A percentile compares a stretch with the other conserved stretches of the same genome.
These are phyloP conservation scores for Pteropus rufus DNA, from an alignment of 2,797 vertebrate species.

Conservation along the genomic window DNA sequence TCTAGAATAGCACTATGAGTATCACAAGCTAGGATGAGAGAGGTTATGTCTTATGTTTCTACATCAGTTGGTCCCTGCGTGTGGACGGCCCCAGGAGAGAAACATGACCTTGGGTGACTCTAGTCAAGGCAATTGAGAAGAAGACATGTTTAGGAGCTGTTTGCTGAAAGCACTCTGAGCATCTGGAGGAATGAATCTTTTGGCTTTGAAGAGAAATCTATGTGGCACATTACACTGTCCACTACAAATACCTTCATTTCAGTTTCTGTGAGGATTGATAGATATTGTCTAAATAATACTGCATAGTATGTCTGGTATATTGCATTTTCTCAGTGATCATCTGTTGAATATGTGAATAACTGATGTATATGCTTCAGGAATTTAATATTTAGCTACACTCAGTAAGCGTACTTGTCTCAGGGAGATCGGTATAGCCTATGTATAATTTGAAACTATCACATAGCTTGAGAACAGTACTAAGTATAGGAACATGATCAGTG, in stretches of 20 bases:
- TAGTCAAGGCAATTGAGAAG: neutral
- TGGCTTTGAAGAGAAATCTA: neutral
- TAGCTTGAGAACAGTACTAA: neutral
- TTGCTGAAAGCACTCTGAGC: neutral
- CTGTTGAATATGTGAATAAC: neutral
- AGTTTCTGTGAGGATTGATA: neutral
- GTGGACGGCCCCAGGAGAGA: neutral
- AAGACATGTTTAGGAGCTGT: neutral
- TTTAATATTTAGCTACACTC: neutral
- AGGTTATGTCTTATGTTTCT: too few relatives aligned
- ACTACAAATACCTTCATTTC: neutral
- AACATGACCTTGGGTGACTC: neutral
- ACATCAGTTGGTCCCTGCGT: neutral
- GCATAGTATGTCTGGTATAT: neutral
- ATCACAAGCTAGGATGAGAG: neutral
- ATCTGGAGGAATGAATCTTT: neutral
- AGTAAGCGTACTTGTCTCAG: neutral
- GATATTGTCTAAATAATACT: neutral
- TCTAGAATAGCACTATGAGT: neutral
- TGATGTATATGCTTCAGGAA: neutral
- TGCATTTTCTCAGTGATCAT: neutral
- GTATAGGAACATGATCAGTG: neutral
- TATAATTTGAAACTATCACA: neutral
- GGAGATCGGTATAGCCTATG: neutral
- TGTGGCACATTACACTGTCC: neutral